phyloP scores from a whole-genome alignment of 2,888 invertebrate genomes.

The Camponotus fellah region DNA sequence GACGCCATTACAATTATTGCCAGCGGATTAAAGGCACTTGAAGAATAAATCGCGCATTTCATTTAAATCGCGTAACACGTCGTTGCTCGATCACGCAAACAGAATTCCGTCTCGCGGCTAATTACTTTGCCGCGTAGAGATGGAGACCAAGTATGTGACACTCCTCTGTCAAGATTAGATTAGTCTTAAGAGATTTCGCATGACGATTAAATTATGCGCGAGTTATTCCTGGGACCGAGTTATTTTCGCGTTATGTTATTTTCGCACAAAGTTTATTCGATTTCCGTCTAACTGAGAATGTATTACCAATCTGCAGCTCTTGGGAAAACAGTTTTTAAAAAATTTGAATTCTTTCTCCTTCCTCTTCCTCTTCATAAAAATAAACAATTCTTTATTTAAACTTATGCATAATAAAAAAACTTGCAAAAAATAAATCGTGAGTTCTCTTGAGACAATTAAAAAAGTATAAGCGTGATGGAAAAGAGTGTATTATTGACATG shows the following conservation, averaged over 20 bases:
- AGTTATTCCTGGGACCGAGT: constrained; percentile 29
- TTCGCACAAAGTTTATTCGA: constrained; percentile 9
- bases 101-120: constrained; percentile 15
- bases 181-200: constrained; percentile 31
- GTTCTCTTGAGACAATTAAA: not conserved
- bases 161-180: constrained; percentile 35
- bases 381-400: not conserved
- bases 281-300: not conserved
- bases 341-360: not conserved
- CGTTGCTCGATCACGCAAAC: constrained; percentile 37
- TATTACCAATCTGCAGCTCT: not conserved
- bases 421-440: not conserved
- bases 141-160: constrained; percentile 6
- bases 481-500: not conserved
- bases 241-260: constrained; percentile 42
- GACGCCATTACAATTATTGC: constrained; percentile 42
- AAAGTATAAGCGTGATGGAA: not conserved
- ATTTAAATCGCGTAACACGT: constrained; percentile 44
- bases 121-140: constrained; percentile 38
- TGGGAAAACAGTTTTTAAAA: not conserved
- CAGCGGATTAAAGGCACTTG: constrained; percentile 23
- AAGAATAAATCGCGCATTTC: constrained; percentile 50
- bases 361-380: not conserved
- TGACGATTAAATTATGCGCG: constrained; percentile 46
- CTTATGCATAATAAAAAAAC: not conserved